phyloP scores from a whole-genome alignment of 2,888 invertebrate genomes.

The Aleiodes leptofemur region DNA sequence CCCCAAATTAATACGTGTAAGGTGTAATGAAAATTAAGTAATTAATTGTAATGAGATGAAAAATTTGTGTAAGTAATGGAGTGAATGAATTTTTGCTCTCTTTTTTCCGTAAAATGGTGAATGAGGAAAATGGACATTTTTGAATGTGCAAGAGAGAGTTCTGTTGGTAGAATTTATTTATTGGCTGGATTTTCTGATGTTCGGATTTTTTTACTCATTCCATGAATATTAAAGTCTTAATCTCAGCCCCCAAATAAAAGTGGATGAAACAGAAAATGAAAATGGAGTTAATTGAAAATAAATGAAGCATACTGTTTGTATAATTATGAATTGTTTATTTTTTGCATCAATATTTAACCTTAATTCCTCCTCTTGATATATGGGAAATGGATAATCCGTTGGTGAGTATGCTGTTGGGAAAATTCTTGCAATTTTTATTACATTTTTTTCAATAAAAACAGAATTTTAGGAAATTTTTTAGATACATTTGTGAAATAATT shows the following conservation, averaged over 20 bases:
- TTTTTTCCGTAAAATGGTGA: too few species aligned
- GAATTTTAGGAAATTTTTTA: too few species aligned
- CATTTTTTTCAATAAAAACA: too few species aligned
- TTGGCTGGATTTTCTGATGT: conserved; percentile 64
- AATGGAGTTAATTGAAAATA: conserved; percentile 58
- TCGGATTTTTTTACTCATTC: conserved; percentile 68
- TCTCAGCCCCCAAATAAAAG: conserved; percentile 66
- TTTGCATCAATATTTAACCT: background rate
- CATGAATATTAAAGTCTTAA: conserved; percentile 63
- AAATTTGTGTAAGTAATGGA: background rate
- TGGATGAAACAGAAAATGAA: conserved; percentile 44
- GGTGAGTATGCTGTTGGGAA: too few species aligned
- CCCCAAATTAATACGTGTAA: conserved; percentile 50
- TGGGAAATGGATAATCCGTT: too few species aligned
- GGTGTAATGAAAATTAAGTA: background rate
- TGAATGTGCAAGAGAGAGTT: background rate
- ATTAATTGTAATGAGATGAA: background rate
- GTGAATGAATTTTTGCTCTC: background rate
- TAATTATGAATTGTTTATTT: conserved; percentile 47
- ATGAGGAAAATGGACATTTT: too few species aligned
- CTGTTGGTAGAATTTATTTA: conserved; percentile 49
- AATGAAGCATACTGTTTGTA: conserved; percentile 58
- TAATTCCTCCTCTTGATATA: too few species aligned
- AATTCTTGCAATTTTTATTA: too few species aligned
- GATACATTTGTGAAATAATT: too few species aligned